A percentile compares a stretch with the other conserved stretches of the same genome.
phyloP scores from a whole-genome alignment of 2,797 vertebrate genomes.

The Tragelaphus oryx region DNA sequence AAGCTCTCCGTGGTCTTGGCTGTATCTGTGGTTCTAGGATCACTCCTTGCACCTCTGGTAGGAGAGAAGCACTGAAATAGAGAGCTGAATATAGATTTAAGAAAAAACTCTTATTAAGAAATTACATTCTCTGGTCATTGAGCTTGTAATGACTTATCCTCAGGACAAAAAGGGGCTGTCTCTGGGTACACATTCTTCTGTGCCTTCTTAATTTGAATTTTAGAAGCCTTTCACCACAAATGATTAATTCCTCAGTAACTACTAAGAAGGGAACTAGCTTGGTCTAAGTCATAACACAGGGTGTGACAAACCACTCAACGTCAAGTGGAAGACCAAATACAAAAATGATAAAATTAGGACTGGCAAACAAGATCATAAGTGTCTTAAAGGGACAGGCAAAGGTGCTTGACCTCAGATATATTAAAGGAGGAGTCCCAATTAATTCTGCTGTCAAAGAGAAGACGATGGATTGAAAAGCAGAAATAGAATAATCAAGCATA shows the following conservation, averaged over 20 bases:
- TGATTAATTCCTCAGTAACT: slow-evolving; percentile 55
- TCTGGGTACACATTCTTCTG: slow-evolving; percentile 46
- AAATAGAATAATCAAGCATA: slow-evolving; percentile 57
- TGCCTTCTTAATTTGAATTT: slow-evolving; percentile 52
- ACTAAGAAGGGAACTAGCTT: slow-evolving; percentile 43
- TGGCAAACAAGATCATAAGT: slow-evolving; percentile 36
- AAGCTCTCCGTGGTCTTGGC: slow-evolving; percentile 78
- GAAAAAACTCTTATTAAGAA: slow-evolving; percentile 77
- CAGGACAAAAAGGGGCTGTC: slow-evolving; percentile 61
- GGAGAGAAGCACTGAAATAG: slow-evolving; percentile 79
- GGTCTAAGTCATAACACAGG: slow-evolving; percentile 58
- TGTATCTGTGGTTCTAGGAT: slow-evolving; percentile 78
- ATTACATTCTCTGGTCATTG: slow-evolving; percentile 75
- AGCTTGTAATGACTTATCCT: slow-evolving; percentile 74
- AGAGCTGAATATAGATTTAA: slow-evolving; percentile 79
- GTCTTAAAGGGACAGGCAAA: slow-evolving; percentile 56
- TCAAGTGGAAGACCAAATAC: slow-evolving; percentile 57
- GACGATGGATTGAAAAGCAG: slow-evolving; percentile 60
- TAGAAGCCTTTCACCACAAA: slow-evolving; percentile 57
- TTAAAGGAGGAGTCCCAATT: slow-evolving; percentile 42
- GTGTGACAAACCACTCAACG: slow-evolving; percentile 57
- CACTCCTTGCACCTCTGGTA: slow-evolving; percentile 76
- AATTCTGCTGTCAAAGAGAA: slow-evolving; percentile 67
- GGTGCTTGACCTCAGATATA: slow-evolving; percentile 29
- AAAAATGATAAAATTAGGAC: slow-evolving; percentile 46